A percentile compares a stretch with the other conserved stretches of the same genome.
phyloP scores from a whole-genome alignment of 2,797 vertebrate genomes.

The Poeciliopsis infans region DNA sequence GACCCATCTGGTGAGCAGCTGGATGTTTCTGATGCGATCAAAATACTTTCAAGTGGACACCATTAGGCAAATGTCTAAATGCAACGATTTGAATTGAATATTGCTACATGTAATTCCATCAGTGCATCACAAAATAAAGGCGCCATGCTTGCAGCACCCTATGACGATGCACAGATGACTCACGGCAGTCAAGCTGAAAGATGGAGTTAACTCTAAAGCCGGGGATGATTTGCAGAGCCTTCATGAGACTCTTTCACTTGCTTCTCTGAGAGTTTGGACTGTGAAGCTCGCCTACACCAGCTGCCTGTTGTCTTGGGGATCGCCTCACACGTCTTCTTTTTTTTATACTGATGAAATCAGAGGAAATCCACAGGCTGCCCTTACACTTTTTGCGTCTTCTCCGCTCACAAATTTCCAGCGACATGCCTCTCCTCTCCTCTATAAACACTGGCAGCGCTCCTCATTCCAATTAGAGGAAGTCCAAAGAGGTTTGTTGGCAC shows the following conservation, averaged over 20 bases:
- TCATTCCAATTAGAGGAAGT: constrained; percentile 73
- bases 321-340: constrained; percentile 61
- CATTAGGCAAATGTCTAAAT: neutral
- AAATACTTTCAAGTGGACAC: neutral
- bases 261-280: constrained; percentile 58
- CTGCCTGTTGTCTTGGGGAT: constrained; percentile 73
- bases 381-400: constrained; percentile 52
- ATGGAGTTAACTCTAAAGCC: constrained; percentile 44
- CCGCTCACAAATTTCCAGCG: constrained; percentile 73
- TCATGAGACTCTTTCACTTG: constrained; percentile 62
- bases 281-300: constrained; percentile 67
- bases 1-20: neutral
- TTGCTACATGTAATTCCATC: neutral
- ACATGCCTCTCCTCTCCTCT: constrained; percentile 57
- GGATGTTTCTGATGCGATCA: neutral
- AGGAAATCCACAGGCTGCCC: constrained; percentile 75
- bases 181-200: constrained; percentile 47
- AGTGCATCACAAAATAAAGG: neutral
- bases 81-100: neutral
- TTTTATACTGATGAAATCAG: constrained; percentile 73
- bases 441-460: constrained; percentile 61
- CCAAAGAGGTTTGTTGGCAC: constrained; percentile 78
- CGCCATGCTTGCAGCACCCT: constrained; percentile 21
- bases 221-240: constrained; percentile 59
- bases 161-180: constrained; percentile 29